These are phyloP conservation scores for Jaculus jaculus DNA, from an alignment of 2,113 vertebrate species.

Conservation along the genomic window DNA sequence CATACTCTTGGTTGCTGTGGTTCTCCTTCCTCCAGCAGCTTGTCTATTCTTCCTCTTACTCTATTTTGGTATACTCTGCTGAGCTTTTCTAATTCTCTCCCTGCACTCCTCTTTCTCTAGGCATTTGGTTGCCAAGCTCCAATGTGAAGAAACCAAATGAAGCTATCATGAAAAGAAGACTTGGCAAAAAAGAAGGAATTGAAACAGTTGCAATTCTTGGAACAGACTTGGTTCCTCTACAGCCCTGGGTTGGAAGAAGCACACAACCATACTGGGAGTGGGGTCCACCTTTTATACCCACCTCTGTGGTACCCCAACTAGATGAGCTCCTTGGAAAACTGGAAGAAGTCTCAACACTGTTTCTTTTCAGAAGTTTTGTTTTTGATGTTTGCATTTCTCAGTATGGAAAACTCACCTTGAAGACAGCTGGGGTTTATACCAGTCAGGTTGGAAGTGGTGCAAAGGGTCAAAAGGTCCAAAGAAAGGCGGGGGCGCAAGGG, in stretches of 20 bases:
- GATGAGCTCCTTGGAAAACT: conserved; percentile 75
- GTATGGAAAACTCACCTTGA: conserved; percentile 69
- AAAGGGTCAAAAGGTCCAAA: conserved; percentile 43
- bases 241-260: conserved; percentile 73
- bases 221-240: conserved; percentile 52
- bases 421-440: conserved; percentile 62
- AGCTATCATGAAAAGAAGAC: conserved; percentile 66
- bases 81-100: neutral
- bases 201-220: conserved; percentile 54
- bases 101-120: conserved; percentile 61
- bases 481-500: neutral
- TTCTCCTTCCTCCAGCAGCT: accelerated
- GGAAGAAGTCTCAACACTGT: conserved; percentile 84
- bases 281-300: neutral
- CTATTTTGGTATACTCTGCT: neutral
- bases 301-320: conserved; percentile 12
- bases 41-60: neutral
- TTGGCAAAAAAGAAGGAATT: conserved; percentile 8
- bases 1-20: neutral
- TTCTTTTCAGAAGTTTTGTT: conserved; percentile 76
- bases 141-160: conserved; percentile 67
- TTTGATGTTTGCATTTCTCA: conserved; percentile 67
- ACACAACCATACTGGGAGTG: conserved; percentile 43
- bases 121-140: conserved; percentile 80
- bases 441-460: conserved; percentile 52